Percentiles rank a stretch among this genome's conserved stretches.
phyloP scores from a whole-genome alignment of 2,888 invertebrate genomes.

The Tetragonisca angustula region DNA sequence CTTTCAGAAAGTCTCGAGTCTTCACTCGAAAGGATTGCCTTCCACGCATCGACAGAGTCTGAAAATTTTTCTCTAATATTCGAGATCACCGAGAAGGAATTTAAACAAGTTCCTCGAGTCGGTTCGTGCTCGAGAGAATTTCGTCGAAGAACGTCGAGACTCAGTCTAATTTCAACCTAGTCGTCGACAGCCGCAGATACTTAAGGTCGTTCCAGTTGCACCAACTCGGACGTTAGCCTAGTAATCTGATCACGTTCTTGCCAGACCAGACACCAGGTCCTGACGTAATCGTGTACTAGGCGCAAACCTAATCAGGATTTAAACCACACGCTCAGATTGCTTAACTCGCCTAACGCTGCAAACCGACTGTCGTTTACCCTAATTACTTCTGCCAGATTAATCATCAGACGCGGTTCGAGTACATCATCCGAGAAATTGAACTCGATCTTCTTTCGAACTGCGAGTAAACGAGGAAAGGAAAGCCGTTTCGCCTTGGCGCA shows the following conservation, averaged over 20 bases:
- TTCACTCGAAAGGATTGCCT: too few species aligned
- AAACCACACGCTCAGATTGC: neutral
- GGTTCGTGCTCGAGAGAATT: too few species aligned
- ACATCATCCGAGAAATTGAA: neutral
- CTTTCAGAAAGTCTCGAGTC: too few species aligned
- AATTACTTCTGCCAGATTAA: neutral
- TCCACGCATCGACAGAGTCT: too few species aligned
- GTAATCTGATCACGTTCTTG: conserved; percentile 18
- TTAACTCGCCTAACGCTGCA: neutral
- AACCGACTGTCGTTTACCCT: neutral
- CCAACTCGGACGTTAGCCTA: neutral
- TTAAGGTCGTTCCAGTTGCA: neutral
- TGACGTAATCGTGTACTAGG: conserved; percentile 7
- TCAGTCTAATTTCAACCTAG: neutral
- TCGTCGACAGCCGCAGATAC: neutral
- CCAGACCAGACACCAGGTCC: neutral
- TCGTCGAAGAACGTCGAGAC: too few species aligned
- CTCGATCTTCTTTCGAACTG: too few species aligned
- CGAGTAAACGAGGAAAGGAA: too few species aligned
- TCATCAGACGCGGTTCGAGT: too few species aligned
- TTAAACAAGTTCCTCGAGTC: too few species aligned
- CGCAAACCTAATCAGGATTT: conserved; percentile 16
- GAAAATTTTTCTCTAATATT: too few species aligned
- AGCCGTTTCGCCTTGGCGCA: too few species aligned
- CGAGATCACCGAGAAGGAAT: too few species aligned